Conservation (phyloP, 2,797 vertebrate species). For the Schizopygopsis pylzovi region DNA sequence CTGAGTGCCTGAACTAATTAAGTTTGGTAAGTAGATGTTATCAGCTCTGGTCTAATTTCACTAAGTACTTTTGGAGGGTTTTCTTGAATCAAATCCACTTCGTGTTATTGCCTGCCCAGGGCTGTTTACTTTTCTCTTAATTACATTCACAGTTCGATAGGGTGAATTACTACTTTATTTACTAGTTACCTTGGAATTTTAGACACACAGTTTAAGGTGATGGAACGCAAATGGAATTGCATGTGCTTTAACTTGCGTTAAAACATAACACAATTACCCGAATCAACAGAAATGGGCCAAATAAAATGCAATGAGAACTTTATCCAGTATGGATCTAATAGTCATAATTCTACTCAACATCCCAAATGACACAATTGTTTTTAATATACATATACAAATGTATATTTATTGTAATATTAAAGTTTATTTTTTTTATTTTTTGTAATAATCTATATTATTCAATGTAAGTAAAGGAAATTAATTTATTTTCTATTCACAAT, state of each 20-base stretch:
- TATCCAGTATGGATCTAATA: background rate
- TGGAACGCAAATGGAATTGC: constrained; percentile 56
- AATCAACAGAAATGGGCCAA: background rate
- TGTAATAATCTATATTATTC: background rate
- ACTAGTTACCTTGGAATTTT: constrained; percentile 49
- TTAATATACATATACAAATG: background rate
- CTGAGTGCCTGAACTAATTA: constrained; percentile 76
- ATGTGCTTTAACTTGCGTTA: constrained; percentile 30
- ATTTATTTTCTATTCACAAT: background rate
- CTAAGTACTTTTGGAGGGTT: constrained; percentile 62
- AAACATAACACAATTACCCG: constrained; percentile 7
- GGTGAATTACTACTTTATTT: constrained; percentile 58
- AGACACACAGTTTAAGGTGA: constrained; percentile 48
- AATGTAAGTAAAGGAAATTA: background rate
- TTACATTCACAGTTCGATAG: constrained; percentile 58
- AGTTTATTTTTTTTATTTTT: too few species aligned
- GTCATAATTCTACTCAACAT: background rate
- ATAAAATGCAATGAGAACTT: background rate
- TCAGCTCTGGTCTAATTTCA: constrained; percentile 76
- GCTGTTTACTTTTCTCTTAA: constrained; percentile 71
- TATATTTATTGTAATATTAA: background rate
- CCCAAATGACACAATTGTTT: background rate
- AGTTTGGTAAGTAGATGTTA: constrained; percentile 76
- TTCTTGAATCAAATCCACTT: constrained; percentile 78
- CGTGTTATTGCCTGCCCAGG: constrained; percentile 78